Conservation (phyloP, 2,113 vertebrate genomes). For the Bettongia penicillata region DNA sequence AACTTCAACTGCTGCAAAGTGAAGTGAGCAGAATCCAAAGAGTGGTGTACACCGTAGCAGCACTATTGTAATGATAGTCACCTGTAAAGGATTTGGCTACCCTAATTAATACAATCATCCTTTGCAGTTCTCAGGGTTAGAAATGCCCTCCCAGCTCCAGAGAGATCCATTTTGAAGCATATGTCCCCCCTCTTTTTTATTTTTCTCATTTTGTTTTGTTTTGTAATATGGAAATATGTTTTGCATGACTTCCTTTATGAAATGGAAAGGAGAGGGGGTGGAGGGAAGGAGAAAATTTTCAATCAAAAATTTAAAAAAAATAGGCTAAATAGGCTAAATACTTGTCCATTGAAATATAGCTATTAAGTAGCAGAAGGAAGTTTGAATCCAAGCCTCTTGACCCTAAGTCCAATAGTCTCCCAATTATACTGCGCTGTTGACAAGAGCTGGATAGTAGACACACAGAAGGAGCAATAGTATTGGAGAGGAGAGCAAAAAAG, state of each 20-base stretch:
- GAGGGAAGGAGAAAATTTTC: not conserved
- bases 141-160: not conserved
- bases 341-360: not conserved
- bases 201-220: not conserved
- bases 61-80: not conserved
- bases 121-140: not conserved
- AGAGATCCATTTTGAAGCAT: not conserved
- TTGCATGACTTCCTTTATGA: not conserved
- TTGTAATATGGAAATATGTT: not conserved
- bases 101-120: not conserved
- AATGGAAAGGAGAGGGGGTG: not conserved
- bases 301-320: not conserved
- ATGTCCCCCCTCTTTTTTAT: not conserved
- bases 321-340: not conserved
- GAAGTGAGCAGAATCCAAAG: not conserved
- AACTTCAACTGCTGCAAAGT: not conserved
- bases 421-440: not conserved
- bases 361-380: not conserved
- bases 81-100: not conserved
- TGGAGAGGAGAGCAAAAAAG: not conserved
- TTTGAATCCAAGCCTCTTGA: not conserved
- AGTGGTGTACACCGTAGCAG: not conserved
- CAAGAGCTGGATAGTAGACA: not conserved
- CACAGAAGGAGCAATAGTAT: not conserved
- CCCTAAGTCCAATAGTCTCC: not conserved